phyloP scores from a whole-genome alignment of 2,113 vertebrate genomes.

The Morone chrysops region DNA sequence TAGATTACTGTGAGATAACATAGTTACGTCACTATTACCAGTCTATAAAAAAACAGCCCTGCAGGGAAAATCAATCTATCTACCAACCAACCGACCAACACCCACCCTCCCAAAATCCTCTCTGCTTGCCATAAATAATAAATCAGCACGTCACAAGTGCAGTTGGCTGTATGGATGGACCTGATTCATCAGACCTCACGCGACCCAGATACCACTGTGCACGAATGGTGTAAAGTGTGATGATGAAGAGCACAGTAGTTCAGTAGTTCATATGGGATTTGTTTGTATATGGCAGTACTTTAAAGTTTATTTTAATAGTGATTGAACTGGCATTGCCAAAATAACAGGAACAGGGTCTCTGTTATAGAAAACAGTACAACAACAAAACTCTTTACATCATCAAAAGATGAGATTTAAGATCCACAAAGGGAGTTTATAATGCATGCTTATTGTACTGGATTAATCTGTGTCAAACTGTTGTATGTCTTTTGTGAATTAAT shows the following conservation, averaged over 20 bases:
- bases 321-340: neutral
- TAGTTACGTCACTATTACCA: slow-evolving; percentile 30
- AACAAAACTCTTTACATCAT: neutral
- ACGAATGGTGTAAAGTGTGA: neutral
- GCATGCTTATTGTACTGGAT: no score
- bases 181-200: slow-evolving; percentile 41
- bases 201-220: slow-evolving; percentile 50
- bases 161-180: slow-evolving; percentile 38
- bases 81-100: slow-evolving; percentile 6
- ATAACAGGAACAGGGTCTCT: neutral
- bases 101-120: slow-evolving; percentile 36
- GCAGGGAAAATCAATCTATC: slow-evolving; percentile 21
- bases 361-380: neutral
- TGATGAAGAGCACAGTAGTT: neutral
- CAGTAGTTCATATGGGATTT: neutral
- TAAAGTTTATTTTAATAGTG: neutral
- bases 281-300: neutral
- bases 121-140: slow-evolving; percentile 64
- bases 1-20: slow-evolving; percentile 9
- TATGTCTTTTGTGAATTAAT: neutral
- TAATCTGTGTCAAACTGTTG: neutral
- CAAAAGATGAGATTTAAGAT: neutral
- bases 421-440: neutral
- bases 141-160: slow-evolving; percentile 30
- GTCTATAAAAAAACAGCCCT: slow-evolving; percentile 40